phyloP scores from a whole-genome alignment of 2,113 vertebrate genomes.

The Cyphomyrus discorhynchus region DNA sequence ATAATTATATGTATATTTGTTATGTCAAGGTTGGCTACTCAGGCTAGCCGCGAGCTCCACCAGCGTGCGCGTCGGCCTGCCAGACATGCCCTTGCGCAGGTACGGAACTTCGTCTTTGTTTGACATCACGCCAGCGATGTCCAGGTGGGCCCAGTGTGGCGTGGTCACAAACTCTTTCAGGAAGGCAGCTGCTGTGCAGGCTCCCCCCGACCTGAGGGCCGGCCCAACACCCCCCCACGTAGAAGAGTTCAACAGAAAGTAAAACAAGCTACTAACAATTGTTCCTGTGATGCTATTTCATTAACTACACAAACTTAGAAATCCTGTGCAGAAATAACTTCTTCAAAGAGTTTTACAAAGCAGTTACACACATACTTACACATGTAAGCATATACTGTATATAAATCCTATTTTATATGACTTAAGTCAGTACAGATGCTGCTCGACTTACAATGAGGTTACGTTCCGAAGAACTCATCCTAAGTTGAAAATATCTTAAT shows the following conservation, averaged over 20 bases:
- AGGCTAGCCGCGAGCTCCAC: slow-evolving; percentile 75
- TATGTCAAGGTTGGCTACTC: slow-evolving; percentile 49
- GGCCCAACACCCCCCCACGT: background rate
- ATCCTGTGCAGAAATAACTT: background rate
- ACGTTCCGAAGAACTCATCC: background rate
- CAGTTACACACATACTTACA: background rate
- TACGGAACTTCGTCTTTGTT: slow-evolving; percentile 92
- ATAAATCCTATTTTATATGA: background rate
- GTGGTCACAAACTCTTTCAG: slow-evolving; percentile 83
- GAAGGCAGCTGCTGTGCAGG: slow-evolving; percentile 92
- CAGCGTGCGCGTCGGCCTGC: slow-evolving; percentile 83
- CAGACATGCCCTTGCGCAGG: slow-evolving; percentile 89
- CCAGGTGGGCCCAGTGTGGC: slow-evolving; percentile 88
- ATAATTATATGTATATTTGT: background rate
- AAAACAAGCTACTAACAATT: background rate
- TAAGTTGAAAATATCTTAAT: background rate
- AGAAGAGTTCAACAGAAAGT: background rate
- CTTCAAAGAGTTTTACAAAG: background rate
- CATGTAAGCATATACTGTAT: background rate
- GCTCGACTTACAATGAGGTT: background rate
- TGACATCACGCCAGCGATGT: slow-evolving; percentile 92
- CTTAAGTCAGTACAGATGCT: background rate
- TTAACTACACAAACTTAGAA: background rate
- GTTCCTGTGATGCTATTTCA: background rate
- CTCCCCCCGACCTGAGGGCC: slow-evolving; percentile 75